phyloP scores from a whole-genome alignment of 1,140 invertebrate species.

The Hypothenemus hampei region DNA sequence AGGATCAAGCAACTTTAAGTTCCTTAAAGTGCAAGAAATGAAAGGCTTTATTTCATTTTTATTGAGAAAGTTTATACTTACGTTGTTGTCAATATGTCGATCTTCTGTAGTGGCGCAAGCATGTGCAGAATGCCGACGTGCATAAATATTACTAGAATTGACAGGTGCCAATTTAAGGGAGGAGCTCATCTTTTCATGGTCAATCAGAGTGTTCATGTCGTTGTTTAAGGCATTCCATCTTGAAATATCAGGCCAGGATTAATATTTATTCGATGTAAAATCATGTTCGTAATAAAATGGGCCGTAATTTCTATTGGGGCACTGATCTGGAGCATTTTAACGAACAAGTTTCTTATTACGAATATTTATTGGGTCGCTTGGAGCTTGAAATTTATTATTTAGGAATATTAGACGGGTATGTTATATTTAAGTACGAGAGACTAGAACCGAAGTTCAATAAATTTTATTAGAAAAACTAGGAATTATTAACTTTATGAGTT shows the following conservation, averaged over 20 bases:
- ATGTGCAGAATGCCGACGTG: conserved; percentile 41
- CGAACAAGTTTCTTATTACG: conserved; percentile 18
- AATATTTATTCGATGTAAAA: conserved; percentile 8
- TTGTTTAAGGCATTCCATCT: conserved; percentile 33
- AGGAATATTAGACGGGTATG: too few relatives aligned
- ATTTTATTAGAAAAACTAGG: too few relatives aligned
- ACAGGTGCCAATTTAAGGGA: conserved; percentile 37
- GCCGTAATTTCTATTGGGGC: conserved; percentile 5
- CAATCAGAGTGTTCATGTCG: conserved; percentile 30
- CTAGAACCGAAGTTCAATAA: too few relatives aligned
- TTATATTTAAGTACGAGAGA: too few relatives aligned
- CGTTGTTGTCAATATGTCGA: conserved; percentile 3
- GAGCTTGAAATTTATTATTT: too few relatives aligned
- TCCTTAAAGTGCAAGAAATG: too few relatives aligned
- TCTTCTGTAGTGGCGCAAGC: conserved; percentile 34
- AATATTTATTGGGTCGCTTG: neutral
- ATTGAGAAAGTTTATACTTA: too few relatives aligned
- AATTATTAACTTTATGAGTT: too few relatives aligned
- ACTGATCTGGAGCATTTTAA: conserved; percentile 18
- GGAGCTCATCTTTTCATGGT: conserved; percentile 22
- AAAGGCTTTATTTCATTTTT: too few relatives aligned
- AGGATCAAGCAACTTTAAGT: too few relatives aligned
- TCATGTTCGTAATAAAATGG: conserved; percentile 1
- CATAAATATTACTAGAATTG: conserved; percentile 39
- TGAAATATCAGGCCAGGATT: neutral